phyloP scores from a whole-genome alignment of 2,113 vertebrate species.

The Agapornis roseicollis region DNA sequence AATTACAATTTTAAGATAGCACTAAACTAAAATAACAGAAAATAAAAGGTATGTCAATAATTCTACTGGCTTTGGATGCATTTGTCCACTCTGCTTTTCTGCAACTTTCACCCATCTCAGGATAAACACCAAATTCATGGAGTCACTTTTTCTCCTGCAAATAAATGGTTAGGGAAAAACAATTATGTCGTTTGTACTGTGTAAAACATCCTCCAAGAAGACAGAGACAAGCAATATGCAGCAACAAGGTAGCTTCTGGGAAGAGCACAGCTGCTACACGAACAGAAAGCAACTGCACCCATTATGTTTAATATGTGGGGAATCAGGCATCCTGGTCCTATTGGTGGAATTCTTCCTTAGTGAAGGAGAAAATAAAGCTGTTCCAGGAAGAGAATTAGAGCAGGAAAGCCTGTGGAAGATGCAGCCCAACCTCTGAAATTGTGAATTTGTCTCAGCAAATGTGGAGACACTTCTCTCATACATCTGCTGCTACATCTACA shows the following conservation, averaged over 20 bases:
- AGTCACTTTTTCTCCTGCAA: neutral
- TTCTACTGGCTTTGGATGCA: neutral
- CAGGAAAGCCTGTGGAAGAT: neutral
- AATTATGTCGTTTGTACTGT: neutral
- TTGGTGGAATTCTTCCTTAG: neutral
- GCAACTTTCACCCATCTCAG: neutral
- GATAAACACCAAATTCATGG: neutral
- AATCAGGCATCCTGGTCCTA: neutral
- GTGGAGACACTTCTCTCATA: neutral
- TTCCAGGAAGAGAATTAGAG: neutral
- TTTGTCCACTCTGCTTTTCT: neutral
- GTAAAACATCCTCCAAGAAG: neutral
- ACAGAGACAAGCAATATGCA: accelerated
- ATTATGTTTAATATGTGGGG: neutral
- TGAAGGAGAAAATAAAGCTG: neutral
- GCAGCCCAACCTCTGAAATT: neutral
- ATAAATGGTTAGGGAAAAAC: neutral
- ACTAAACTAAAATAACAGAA: neutral
- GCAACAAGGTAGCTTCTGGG: neutral
- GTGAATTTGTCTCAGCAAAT: neutral
- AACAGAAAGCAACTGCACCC: neutral
- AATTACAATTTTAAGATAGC: neutral
- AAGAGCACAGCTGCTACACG: neutral
- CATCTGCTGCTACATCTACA: neutral
- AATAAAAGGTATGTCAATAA: accelerated